phyloP scores from a whole-genome alignment of 2,797 vertebrate species.

The Yasuhikotakia modesta region DNA sequence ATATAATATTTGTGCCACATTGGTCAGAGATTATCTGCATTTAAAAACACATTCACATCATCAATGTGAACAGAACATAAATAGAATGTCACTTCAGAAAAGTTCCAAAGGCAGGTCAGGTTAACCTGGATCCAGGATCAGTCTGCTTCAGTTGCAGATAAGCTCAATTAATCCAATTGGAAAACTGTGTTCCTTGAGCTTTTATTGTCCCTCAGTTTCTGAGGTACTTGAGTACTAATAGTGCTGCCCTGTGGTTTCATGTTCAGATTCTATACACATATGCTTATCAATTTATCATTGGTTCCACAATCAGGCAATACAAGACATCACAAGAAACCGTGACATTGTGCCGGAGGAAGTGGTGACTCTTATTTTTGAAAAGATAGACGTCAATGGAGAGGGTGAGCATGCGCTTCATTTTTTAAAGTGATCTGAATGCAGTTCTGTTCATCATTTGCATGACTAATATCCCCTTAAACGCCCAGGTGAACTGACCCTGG shows the following conservation, averaged over 20 bases:
- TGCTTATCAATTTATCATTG: not conserved
- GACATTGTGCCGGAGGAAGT: slow-evolving; percentile 74
- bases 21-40: slow-evolving; percentile 7
- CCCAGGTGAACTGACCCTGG: slow-evolving; percentile 85
- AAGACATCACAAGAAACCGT: slow-evolving; percentile 78
- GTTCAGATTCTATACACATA: not conserved
- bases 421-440: not conserved
- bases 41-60: not conserved
- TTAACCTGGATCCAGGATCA: slow-evolving; percentile 26
- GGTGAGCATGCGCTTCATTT: slow-evolving; percentile 60
- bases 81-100: not conserved
- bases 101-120: slow-evolving; percentile 7
- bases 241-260: not conserved
- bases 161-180: slow-evolving; percentile 43
- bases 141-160: slow-evolving; percentile 42
- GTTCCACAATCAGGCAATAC: slow-evolving; percentile 71
- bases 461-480: not conserved
- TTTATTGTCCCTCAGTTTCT: slow-evolving; percentile 4
- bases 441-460: not conserved
- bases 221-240: not conserved
- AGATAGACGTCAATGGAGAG: slow-evolving; percentile 76
- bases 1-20: no score
- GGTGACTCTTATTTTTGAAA: slow-evolving; percentile 76
- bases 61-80: not conserved
- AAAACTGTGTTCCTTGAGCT: not conserved